phyloP scores from a whole-genome alignment of 35 echinoderm and acorn worm genomes.

The Lytechinus variegatus region DNA sequence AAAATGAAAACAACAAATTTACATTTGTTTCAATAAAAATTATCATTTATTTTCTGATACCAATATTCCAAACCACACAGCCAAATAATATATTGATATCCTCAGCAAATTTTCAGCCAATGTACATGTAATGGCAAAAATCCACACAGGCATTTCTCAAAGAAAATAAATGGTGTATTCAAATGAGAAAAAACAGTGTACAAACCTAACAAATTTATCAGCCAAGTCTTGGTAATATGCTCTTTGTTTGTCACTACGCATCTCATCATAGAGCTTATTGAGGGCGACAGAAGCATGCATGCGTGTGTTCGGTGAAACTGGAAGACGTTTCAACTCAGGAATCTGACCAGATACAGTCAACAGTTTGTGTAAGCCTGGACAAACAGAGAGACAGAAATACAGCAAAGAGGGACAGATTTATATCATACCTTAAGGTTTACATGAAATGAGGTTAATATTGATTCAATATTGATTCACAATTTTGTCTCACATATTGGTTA shows the following conservation, averaged over 20 bases:
- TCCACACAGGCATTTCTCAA: no score
- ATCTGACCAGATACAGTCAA: conserved; percentile 82
- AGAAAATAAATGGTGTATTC: no score
- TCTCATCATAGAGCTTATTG: conserved; percentile 87
- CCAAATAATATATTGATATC: no score
- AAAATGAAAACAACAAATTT: no score
- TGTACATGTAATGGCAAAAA: no score
- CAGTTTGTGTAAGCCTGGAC: conserved; percentile 79
- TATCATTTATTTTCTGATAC: no score
- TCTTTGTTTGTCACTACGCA: conserved; percentile 87
- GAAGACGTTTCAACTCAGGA: conserved; percentile 73
- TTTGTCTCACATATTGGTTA: background rate
- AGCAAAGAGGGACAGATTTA: background rate
- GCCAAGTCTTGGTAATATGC: conserved; percentile 78
- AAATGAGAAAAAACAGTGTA: background rate
- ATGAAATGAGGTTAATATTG: background rate
- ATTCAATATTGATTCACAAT: no score
- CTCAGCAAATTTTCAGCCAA: no score
- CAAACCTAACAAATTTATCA: conserved; percentile 92
- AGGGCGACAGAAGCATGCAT: conserved; percentile 93
- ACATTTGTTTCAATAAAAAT: no score
- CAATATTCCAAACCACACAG: no score
- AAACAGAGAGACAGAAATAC: background rate
- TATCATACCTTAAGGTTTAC: background rate
- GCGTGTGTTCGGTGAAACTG: conserved; percentile 74